Percentiles rank a stretch among this genome's conserved stretches.
phyloP scores from a whole-genome alignment of 2,797 vertebrate species.

The Tokudaia tokunoshimensis region DNA sequence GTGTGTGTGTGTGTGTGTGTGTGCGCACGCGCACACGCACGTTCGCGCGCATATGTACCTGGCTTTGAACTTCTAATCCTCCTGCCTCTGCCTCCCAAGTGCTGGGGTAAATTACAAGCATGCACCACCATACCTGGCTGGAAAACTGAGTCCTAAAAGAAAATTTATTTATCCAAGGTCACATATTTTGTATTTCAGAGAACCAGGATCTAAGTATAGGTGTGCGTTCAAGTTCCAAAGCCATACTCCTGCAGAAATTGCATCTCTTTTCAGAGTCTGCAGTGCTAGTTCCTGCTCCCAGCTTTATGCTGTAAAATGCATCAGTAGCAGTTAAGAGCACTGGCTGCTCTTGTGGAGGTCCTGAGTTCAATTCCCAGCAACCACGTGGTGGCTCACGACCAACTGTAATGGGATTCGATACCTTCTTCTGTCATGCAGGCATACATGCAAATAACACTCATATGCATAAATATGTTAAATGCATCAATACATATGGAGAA shows the following conservation, averaged over 20 bases:
- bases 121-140: background rate
- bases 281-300: background rate
- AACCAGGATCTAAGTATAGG: background rate
- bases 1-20: background rate
- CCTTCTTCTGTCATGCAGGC: too few relatives aligned
- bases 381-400: too few relatives aligned
- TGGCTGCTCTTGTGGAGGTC: too few relatives aligned
- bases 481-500: background rate
- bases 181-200: background rate
- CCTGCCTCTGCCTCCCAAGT: background rate
- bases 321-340: background rate
- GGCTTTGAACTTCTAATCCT: background rate
- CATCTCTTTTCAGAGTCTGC: background rate
- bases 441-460: too few relatives aligned
- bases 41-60: too few relatives aligned
- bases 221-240: slow-evolving; percentile 14
- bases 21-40: too few relatives aligned
- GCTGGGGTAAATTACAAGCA: background rate
- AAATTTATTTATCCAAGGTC: background rate
- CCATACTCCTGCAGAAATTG: background rate
- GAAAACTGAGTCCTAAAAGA: background rate
- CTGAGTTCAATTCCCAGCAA: too few relatives aligned
- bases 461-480: background rate
- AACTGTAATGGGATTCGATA: too few relatives aligned
- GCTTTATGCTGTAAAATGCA: slow-evolving; percentile 19